phyloP scores from a whole-genome alignment of 2,113 vertebrate species.

The Seriola rivoliana region DNA sequence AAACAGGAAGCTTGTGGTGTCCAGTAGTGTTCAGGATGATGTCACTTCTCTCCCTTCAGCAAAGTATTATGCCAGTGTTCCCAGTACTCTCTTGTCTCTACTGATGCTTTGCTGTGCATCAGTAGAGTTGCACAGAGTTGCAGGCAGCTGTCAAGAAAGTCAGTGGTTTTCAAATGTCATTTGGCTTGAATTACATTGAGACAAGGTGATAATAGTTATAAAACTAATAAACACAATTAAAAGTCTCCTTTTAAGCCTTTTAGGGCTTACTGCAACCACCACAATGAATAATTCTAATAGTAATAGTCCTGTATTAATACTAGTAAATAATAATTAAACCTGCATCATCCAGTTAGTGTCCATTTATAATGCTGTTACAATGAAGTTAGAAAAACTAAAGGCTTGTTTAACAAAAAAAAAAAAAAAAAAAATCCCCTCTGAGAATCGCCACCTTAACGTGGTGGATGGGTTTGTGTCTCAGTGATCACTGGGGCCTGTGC shows the following conservation, averaged over 20 bases:
- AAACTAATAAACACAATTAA: background rate
- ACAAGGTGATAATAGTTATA: background rate
- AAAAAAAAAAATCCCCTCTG: no score
- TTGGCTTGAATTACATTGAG: background rate
- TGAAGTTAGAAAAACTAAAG: background rate
- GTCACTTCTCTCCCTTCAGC: conserved; percentile 52
- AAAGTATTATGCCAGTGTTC: conserved; percentile 26
- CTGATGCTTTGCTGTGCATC: conserved; percentile 2
- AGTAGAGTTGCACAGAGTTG: background rate
- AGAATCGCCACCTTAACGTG: no score
- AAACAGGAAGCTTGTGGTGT: conserved; percentile 54
- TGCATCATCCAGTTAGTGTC: background rate
- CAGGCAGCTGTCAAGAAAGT: background rate
- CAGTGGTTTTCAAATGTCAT: background rate
- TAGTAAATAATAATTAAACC: background rate
- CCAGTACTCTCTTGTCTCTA: conserved; percentile 21
- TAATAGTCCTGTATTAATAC: background rate
- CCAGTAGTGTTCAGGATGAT: conserved; percentile 53
- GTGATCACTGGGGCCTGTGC: no score
- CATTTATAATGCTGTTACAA: background rate
- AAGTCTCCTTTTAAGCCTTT: background rate
- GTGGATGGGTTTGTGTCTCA: no score
- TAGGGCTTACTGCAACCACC: background rate
- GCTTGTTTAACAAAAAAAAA: no score
- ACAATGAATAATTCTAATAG: background rate